Percentiles rank a stretch among this genome's conserved stretches.
These are phyloP conservation scores for Rousettus madagascariensis DNA, from an alignment of 2,797 vertebrate species.

Conservation along the genomic window DNA sequence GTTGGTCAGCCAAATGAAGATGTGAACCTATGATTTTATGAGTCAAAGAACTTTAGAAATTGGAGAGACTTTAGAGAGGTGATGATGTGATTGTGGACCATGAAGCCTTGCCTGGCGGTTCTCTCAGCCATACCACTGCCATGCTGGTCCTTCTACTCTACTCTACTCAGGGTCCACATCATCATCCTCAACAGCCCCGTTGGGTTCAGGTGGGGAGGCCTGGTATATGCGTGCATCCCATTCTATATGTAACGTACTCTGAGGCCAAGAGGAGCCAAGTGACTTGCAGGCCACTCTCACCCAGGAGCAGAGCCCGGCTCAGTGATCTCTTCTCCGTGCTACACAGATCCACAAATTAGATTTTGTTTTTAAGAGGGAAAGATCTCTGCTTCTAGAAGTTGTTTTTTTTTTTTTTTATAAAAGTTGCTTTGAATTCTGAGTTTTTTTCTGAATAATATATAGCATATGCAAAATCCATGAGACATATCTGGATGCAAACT, in stretches of 20 bases:
- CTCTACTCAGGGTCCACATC: neutral
- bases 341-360: neutral
- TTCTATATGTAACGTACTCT: neutral
- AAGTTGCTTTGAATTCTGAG: neutral
- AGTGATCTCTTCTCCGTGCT: neutral
- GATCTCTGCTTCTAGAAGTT: neutral
- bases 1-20: neutral
- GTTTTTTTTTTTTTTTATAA: neutral
- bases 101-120: neutral
- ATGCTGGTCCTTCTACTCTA: neutral
- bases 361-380: neutral
- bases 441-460: neutral
- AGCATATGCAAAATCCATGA: neutral
- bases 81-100: accelerated
- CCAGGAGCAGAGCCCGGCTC: neutral
- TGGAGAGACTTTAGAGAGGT: neutral
- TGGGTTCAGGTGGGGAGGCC: neutral
- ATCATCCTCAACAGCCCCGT: neutral
- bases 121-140: neutral
- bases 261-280: neutral
- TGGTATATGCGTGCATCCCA: too few relatives aligned
- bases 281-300: neutral
- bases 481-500: neutral
- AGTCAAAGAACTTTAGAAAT: neutral
- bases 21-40: neutral